phyloP scores from a whole-genome alignment of 2,888 invertebrate species.

The Anagyrus pseudococci region DNA sequence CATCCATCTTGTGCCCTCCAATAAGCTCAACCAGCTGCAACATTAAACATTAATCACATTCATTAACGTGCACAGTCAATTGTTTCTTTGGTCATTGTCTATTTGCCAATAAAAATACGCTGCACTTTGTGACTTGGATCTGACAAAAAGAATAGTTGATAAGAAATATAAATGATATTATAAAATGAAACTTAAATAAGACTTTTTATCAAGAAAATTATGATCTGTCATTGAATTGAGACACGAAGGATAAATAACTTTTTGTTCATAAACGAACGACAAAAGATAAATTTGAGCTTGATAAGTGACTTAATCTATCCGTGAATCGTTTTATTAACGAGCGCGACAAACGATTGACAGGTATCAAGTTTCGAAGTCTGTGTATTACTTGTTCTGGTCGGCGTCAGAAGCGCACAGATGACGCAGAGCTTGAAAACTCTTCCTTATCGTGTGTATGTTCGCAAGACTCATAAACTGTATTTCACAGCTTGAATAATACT shows the following conservation, averaged over 20 bases:
- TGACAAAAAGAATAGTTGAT: too few species aligned
- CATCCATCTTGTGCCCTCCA: constrained; percentile 92
- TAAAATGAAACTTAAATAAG: too few species aligned
- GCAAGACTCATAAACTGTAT: constrained; percentile 97
- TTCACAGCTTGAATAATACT: constrained; percentile 94
- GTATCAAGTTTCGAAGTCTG: background rate
- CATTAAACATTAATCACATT: constrained; percentile 2
- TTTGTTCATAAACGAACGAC: too few species aligned
- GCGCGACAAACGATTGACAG: too few species aligned
- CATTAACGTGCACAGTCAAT: background rate
- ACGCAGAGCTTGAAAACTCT: constrained; percentile 88
- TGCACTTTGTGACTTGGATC: too few species aligned
- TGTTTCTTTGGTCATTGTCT: background rate
- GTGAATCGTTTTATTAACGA: too few species aligned
- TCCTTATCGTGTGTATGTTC: constrained; percentile 95
- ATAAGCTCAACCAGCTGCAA: constrained; percentile 82
- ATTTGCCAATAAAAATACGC: background rate
- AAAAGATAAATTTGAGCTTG: too few species aligned
- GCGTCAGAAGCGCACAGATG: constrained; percentile 79
- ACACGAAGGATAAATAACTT: too few species aligned
- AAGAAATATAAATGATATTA: too few species aligned
- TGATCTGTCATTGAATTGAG: too few species aligned
- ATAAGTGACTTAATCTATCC: too few species aligned
- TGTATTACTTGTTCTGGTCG: constrained; percentile 77
- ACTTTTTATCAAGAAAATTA: too few species aligned